phyloP scores from a whole-genome alignment of 2,113 vertebrate genomes.

The Scomber scombrus region DNA sequence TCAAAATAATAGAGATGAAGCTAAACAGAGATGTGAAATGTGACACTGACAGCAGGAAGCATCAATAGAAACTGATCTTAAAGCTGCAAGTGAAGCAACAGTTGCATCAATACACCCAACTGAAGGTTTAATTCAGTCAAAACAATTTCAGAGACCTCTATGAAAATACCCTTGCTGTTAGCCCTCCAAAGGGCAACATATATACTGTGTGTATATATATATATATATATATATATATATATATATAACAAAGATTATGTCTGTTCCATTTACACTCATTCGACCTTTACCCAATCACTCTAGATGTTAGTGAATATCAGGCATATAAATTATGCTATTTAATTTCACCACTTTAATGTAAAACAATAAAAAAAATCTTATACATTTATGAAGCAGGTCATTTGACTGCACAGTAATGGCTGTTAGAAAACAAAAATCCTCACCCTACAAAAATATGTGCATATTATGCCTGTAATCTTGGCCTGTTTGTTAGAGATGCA shows the following conservation, averaged over 20 bases:
- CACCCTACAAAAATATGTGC: slow-evolving; percentile 32
- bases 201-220: no score
- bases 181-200: background rate
- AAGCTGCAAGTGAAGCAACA: slow-evolving; percentile 12
- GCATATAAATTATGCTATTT: background rate
- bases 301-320: slow-evolving; percentile 13
- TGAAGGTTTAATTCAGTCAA: background rate
- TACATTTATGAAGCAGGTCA: slow-evolving; percentile 1
- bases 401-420: slow-evolving; percentile 5
- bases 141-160: background rate
- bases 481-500: background rate
- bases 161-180: slow-evolving; percentile 9
- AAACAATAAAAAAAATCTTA: slow-evolving; percentile 9
- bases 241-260: background rate
- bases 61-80: slow-evolving; percentile 9
- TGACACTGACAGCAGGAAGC: slow-evolving; percentile 16
- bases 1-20: slow-evolving; percentile 18
- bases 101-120: background rate
- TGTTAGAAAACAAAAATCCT: slow-evolving; percentile 2
- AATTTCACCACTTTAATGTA: slow-evolving; percentile 1
- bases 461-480: slow-evolving; percentile 16
- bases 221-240: no score
- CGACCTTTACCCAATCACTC: slow-evolving; percentile 11
- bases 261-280: slow-evolving; percentile 10
- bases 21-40: slow-evolving; percentile 28